Conservation (phyloP, 64 coral and sea anemone genomes). For the Montipora capricornis region DNA sequence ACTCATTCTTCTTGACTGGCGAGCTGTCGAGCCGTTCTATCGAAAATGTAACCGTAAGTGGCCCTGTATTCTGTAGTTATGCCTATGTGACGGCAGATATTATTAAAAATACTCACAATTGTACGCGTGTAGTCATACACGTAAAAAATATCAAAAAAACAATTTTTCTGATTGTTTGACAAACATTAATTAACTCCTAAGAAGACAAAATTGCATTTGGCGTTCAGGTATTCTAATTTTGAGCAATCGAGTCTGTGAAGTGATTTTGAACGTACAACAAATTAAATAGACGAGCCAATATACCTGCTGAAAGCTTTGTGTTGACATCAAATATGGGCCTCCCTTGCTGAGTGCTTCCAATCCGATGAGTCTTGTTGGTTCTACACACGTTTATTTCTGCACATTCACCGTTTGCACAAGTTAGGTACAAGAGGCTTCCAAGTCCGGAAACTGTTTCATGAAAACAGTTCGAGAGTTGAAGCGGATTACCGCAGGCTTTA, state of each 20-base stretch:
- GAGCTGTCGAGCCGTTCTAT: too few species aligned
- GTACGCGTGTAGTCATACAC: slow-evolving; percentile 8
- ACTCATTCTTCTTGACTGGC: too few species aligned
- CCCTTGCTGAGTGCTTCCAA: neutral
- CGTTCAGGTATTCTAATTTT: too few species aligned
- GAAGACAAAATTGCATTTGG: too few species aligned
- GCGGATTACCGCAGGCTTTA: too few species aligned
- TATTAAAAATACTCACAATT: slow-evolving; percentile 10
- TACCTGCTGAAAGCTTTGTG: slow-evolving; percentile 55
- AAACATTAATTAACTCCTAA: neutral
- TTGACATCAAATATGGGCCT: slow-evolving; percentile 18
- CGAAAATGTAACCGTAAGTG: too few species aligned
- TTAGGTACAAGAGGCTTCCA: neutral
- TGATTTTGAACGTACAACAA: too few species aligned
- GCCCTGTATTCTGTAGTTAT: too few species aligned
- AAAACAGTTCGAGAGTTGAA: too few species aligned
- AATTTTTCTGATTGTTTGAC: neutral
- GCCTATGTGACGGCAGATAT: neutral
- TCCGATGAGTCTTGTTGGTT: slow-evolving; percentile 25
- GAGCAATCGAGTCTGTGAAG: too few species aligned
- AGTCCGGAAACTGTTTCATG: neutral
- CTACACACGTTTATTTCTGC: slow-evolving; percentile 44
- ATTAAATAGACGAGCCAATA: neutral
- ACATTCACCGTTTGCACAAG: neutral
- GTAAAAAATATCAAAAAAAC: slow-evolving; percentile 27